These are phyloP conservation scores for Cygnus buccinator DNA, from an alignment of 2,113 vertebrate species.

Conservation along the genomic window DNA sequence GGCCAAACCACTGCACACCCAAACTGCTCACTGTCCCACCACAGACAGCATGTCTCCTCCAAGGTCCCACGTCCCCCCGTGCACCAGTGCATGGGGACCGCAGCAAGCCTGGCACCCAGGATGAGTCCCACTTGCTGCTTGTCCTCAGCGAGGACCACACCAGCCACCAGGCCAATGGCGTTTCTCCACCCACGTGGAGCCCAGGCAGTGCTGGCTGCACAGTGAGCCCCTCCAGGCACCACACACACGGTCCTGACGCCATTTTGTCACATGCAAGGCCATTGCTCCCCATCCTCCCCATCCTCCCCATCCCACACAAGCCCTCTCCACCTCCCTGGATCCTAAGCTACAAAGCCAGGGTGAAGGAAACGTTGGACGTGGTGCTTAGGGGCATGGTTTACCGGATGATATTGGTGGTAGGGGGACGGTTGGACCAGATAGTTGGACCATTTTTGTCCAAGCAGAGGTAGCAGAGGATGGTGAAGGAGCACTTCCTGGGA, in stretches of 20 bases:
- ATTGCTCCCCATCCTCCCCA: background rate
- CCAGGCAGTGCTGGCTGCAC: background rate
- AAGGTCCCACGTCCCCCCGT: accelerated
- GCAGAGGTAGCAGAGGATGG: background rate
- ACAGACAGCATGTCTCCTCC: background rate
- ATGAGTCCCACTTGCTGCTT: background rate
- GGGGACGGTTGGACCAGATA: too few relatives aligned
- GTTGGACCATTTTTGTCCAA: background rate
- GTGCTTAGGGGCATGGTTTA: too few relatives aligned
- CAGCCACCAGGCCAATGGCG: background rate
- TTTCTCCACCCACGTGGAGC: background rate
- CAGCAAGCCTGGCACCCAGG: background rate
- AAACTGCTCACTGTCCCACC: background rate
- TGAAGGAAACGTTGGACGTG: too few relatives aligned
- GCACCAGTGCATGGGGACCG: background rate
- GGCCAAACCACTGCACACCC: background rate
- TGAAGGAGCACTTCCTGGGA: background rate
- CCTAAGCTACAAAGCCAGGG: background rate
- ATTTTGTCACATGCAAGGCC: background rate
- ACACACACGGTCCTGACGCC: background rate
- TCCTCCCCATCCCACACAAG: background rate
- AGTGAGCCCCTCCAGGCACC: background rate
- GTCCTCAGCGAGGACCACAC: background rate
- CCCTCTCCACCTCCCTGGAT: background rate
- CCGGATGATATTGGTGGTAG: too few relatives aligned